A percentile compares a stretch with the other conserved stretches of the same genome.
phyloP scores from a whole-genome alignment of 37 sponge, comb jelly and placozoan genomes.

The Oscarella lobularis region DNA sequence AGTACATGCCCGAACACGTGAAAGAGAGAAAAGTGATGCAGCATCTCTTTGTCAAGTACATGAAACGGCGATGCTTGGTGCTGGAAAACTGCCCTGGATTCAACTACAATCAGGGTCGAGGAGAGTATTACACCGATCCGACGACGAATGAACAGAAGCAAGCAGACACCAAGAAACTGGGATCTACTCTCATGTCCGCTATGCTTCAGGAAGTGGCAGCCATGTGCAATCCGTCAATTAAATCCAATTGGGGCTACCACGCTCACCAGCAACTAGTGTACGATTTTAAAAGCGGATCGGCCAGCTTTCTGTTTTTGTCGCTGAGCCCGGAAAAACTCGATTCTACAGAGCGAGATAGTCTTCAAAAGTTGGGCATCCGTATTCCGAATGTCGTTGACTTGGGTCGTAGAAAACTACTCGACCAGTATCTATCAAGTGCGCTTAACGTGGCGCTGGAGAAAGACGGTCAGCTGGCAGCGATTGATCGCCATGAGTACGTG shows the following conservation, averaged over 20 bases:
- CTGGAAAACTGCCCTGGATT: constrained; percentile 47
- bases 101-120: constrained; percentile 22
- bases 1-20: constrained; percentile 34
- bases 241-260: constrained; percentile 48
- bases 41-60: constrained; percentile 64
- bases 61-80: constrained; percentile 44
- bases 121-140: constrained; percentile 7
- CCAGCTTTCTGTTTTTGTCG: constrained; percentile 16
- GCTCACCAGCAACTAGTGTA: constrained; percentile 67
- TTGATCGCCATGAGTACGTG: constrained; percentile 60
- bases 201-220: constrained; percentile 62
- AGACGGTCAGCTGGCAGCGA: constrained; percentile 16
- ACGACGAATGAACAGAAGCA: too few relatives aligned
- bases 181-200: constrained; percentile 64
- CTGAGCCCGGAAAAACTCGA: constrained; percentile 43
- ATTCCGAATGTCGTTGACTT: constrained; percentile 29
- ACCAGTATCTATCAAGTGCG: constrained; percentile 54
- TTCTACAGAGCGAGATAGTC: constrained; percentile 17
- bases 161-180: constrained; percentile 55
- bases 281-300: neutral
- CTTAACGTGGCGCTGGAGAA: constrained; percentile 37
- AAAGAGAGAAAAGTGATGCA: constrained; percentile 41
- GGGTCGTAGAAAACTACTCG: constrained; percentile 31
- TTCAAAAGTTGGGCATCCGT: constrained; percentile 37
- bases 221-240: constrained; percentile 52